Percentiles rank a stretch among this genome's conserved stretches.
phyloP scores from a whole-genome alignment of 2,888 invertebrate species.

The Clepsis dumicolana region DNA sequence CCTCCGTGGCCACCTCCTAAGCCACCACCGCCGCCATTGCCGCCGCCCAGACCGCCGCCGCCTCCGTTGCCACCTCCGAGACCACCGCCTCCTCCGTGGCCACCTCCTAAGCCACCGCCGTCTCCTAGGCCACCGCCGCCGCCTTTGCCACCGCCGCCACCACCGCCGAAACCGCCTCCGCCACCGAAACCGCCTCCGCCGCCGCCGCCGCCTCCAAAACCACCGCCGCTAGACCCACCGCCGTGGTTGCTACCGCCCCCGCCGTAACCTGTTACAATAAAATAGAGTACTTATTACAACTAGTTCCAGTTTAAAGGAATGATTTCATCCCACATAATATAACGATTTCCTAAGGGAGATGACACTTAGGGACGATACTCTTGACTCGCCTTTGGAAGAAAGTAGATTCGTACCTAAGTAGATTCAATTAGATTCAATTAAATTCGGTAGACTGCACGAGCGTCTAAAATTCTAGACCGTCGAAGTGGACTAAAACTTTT shows the following conservation, averaged over 20 bases:
- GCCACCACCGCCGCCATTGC: constrained; percentile 51
- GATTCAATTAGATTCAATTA: no score
- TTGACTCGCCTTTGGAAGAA: no score
- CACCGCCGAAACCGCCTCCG: constrained; percentile 50
- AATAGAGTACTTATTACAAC: no score
- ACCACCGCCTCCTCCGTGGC: constrained; percentile 49
- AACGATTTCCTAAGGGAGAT: no score
- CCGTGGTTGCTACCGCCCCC: constrained; percentile 22
- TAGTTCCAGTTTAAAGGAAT: no score
- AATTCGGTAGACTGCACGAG: no score
- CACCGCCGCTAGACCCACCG: constrained; percentile 20
- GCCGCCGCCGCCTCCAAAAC: constrained; percentile 51
- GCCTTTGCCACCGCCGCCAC: constrained; percentile 44
- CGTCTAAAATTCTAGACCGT: no score
- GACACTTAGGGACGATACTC: no score
- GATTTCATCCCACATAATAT: no score
- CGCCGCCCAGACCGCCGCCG: constrained; percentile 50
- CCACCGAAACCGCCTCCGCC: constrained; percentile 48
- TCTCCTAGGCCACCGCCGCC: constrained; percentile 48
- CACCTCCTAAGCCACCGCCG: constrained; percentile 46
- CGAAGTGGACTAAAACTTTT: no score
- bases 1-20: no score
- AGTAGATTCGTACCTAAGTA: no score
- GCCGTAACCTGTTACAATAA: constrained; percentile 52
- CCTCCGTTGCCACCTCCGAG: constrained; percentile 50